Base-by-base conservation (phyloP, 2,113 vertebrate genomes). In the Syrrhaptes paradoxus region DNA sequence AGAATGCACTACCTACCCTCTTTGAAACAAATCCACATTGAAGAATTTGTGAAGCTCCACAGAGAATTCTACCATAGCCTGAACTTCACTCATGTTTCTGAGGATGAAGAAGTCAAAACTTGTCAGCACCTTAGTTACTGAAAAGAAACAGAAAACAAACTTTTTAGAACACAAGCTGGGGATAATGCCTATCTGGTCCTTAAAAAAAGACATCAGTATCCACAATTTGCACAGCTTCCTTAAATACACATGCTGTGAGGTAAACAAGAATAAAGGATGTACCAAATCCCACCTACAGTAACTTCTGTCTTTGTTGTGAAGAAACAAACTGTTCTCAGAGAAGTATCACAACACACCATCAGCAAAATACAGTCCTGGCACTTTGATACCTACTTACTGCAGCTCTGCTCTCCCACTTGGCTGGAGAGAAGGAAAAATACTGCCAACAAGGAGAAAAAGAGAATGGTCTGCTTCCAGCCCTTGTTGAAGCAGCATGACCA, bases 11-110 rank as follows among this genome's bases (percentile, higher is more conserved):
- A 98, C 99, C 97, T 92, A 99, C 99, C 99, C 99, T 98, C 99
- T 98, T 97, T 99, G 99, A 98, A 99, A 99, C 89, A 99, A 98
- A 98, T 99, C 99, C 97, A 99, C 99, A 93, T 99, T 99, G 98
- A 99, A 99, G 98, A 99, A 99, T 97, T 99, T 99, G 98, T 99
- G 99, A 97, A 99, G 99, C 97, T 99, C 99, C 98, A 99, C 99
- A 82, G 99, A 99, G 98, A 99, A 99, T 98, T 99, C 99, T 98
- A 99, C 99, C 93, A 99, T 99, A 97, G 99, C 99, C 98, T 99
- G 99, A 96, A 99, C 98, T 98, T 99, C 99, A 97, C 98, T 99
- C 99, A 99, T 99, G 97, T 99, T 98, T 97, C 97, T 98, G 97
- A 98, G 98, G 94, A 98, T 97, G 95, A 97, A 98, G 97, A 95